phyloP scores from a whole-genome alignment of 2,113 vertebrate species.

The Diphyllodes magnificus region DNA sequence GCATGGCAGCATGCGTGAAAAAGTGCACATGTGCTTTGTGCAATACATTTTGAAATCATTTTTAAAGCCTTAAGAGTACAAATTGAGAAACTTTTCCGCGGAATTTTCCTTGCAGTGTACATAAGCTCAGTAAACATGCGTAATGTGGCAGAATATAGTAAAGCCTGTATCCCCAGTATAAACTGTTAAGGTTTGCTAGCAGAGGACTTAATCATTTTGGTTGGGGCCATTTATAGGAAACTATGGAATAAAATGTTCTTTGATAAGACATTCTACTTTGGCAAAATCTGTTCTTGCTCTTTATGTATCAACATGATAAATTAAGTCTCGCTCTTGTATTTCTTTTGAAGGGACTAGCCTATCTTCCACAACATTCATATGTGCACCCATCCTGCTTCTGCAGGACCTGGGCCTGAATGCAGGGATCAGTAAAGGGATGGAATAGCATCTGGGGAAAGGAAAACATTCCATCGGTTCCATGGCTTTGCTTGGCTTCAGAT shows the following conservation, averaged over 20 bases:
- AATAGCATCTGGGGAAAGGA: neutral
- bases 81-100: neutral
- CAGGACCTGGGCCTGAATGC: neutral
- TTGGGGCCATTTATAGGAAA: neutral
- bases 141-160: neutral
- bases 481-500: neutral
- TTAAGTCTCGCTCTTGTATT: neutral
- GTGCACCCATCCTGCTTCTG: neutral
- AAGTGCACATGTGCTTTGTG: neutral
- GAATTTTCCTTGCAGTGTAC: neutral
- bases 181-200: neutral
- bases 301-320: neutral
- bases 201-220: neutral
- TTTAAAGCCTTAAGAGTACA: neutral
- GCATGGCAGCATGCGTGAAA: neutral
- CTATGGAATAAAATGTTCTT: neutral
- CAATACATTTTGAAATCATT: neutral
- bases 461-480: neutral
- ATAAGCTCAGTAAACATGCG: neutral
- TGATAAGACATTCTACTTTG: neutral
- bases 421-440: neutral
- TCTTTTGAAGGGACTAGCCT: neutral
- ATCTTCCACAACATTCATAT: neutral
- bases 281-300: neutral
- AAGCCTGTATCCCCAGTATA: neutral